phyloP scores from a whole-genome alignment of 1,140 invertebrate species.

The Neomicropteryx cornuta region DNA sequence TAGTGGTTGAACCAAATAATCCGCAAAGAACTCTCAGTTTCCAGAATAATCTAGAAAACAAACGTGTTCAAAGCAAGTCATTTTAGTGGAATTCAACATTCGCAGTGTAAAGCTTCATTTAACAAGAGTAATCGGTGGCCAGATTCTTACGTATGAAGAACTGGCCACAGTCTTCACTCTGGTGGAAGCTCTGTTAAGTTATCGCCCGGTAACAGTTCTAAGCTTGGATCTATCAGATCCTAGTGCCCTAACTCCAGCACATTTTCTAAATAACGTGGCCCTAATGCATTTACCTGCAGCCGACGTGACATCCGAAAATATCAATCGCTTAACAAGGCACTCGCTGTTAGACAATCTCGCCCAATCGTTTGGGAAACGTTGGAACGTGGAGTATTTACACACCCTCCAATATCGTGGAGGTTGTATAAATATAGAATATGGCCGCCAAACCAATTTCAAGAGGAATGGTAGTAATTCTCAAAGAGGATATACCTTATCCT shows the following conservation, averaged over 20 bases:
- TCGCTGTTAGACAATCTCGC: conserved; percentile 7
- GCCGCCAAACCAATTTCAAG: conserved; percentile 4
- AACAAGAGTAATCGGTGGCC: conserved; percentile 13
- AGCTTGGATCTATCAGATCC: conserved; percentile 18
- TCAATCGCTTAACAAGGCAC: conserved; percentile 4
- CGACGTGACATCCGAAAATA: conserved; percentile 1
- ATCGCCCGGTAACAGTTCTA: conserved; percentile 17
- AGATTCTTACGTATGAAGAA: conserved; percentile 18
- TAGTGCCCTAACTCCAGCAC: conserved; percentile 22
- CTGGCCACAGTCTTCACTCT: conserved; percentile 16
- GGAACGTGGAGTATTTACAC: conserved; percentile 11
- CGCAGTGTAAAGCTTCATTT: conserved; percentile 18
- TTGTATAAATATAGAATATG: conserved; percentile 11
- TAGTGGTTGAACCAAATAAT: too few species aligned
- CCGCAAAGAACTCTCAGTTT: too few species aligned
- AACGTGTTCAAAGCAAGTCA: too few species aligned
- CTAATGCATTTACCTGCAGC: conserved; percentile 9
- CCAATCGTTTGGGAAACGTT: conserved; percentile 13
- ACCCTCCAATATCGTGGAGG: conserved; percentile 7
- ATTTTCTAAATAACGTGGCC: conserved; percentile 23
- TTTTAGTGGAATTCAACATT: conserved; percentile 11
- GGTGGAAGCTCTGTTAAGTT: conserved; percentile 21
- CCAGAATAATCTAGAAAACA: too few species aligned
- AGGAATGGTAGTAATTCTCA: conserved; percentile 17
- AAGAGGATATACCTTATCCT: conserved; percentile 14